A percentile compares a stretch with the other conserved stretches of the same genome.
Conservation (phyloP, 2,797 vertebrate species). For the Sebastes ruberrimus region DNA sequence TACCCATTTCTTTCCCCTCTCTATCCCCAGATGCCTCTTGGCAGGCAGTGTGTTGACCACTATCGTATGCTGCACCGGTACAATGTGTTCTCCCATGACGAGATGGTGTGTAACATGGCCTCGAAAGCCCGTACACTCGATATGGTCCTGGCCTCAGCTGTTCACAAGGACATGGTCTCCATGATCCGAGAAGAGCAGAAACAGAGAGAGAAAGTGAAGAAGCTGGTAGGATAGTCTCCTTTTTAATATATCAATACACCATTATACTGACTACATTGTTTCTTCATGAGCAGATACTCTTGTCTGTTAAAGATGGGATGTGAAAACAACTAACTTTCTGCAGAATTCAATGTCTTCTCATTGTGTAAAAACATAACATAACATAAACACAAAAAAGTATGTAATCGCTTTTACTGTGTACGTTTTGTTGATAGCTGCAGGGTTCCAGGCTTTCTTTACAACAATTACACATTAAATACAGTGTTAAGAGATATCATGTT, state of each 20-base stretch:
- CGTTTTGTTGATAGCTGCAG: neutral
- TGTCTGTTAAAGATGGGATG: neutral
- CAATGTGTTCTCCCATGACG: constrained; percentile 96
- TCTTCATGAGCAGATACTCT: neutral
- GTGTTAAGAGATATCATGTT: neutral
- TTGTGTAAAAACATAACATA: neutral
- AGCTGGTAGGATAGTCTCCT: constrained; percentile 83
- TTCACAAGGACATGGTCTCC: constrained; percentile 91
- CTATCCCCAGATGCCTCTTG: constrained; percentile 87
- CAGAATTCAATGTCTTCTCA: neutral
- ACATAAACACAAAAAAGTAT: no score
- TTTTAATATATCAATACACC: no score
- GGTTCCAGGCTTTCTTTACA: neutral
- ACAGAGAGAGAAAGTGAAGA: constrained; percentile 86
- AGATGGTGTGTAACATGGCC: constrained; percentile 98
- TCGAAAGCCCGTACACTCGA: constrained; percentile 87
- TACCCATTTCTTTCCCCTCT: neutral
- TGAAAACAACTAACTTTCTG: neutral
- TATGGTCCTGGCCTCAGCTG: constrained; percentile 92
- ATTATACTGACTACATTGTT: neutral
- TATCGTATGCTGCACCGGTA: constrained; percentile 93
- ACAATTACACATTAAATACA: neutral
- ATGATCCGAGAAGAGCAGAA: constrained; percentile 92
- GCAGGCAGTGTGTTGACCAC: constrained; percentile 95
- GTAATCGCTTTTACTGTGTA: neutral